phyloP scores from a whole-genome alignment of 1,140 invertebrate species.

The Dendroctonus valens region DNA sequence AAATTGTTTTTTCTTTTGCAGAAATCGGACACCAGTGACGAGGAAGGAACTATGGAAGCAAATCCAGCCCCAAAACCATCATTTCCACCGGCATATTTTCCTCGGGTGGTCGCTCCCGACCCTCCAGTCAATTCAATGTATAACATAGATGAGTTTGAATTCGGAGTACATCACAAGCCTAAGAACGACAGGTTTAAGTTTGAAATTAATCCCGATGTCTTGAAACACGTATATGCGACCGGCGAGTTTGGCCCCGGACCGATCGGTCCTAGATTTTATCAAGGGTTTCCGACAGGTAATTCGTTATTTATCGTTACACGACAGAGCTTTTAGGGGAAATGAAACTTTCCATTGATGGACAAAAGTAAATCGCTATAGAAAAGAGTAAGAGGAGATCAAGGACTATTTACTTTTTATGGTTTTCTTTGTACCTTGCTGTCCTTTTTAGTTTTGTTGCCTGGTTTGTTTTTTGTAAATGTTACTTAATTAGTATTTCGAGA shows the following conservation, averaged over 20 bases:
- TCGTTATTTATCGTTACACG: too few relatives aligned
- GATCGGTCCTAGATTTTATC: slow-evolving; percentile 43
- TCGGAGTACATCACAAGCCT: slow-evolving; percentile 3
- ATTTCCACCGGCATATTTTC: slow-evolving; percentile 5
- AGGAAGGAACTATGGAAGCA: background rate
- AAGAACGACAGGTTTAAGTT: slow-evolving; percentile 22
- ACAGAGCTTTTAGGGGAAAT: too few relatives aligned
- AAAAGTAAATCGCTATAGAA: too few relatives aligned
- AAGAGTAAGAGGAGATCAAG: too few relatives aligned
- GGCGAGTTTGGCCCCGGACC: slow-evolving; percentile 43
- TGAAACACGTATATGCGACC: slow-evolving; percentile 25
- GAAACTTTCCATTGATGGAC: too few relatives aligned
- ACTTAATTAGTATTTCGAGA: too few relatives aligned
- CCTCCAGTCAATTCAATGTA: slow-evolving; percentile 4
- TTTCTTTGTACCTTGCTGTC: too few relatives aligned
- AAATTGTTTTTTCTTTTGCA: too few relatives aligned
- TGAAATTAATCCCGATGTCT: background rate
- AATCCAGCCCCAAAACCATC: slow-evolving; percentile 4
- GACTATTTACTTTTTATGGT: too few relatives aligned
- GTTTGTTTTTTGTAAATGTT: too few relatives aligned
- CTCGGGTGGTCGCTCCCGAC: slow-evolving; percentile 2
- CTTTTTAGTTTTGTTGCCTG: too few relatives aligned
- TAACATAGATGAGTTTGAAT: background rate
- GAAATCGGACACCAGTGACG: background rate
- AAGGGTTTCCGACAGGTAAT: slow-evolving; percentile 22